Conservation (phyloP, 2,797 vertebrate genomes). For the Pseudochirops cupreus region DNA sequence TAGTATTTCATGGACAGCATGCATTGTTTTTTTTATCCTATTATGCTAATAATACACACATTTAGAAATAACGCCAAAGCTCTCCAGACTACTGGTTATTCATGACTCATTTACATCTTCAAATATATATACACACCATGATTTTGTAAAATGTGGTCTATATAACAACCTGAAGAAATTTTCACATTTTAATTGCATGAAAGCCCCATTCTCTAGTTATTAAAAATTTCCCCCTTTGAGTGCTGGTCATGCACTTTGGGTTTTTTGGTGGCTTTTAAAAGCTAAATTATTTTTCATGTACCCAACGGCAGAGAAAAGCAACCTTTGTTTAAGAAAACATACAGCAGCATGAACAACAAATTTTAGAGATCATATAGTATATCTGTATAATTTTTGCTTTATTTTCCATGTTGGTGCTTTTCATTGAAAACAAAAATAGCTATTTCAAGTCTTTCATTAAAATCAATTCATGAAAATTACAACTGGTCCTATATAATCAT, state of each 20-base stretch:
- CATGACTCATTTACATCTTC: constrained; percentile 52
- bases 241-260: constrained; percentile 27
- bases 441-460: constrained; percentile 54
- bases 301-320: constrained; percentile 36
- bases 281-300: constrained; percentile 17
- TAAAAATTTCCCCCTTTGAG: constrained; percentile 15
- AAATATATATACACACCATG: constrained; percentile 17
- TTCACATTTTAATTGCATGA: constrained; percentile 48
- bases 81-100: constrained; percentile 56
- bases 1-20: constrained; percentile 10
- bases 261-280: neutral
- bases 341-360: constrained; percentile 25
- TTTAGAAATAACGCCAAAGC: constrained; percentile 55
- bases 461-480: constrained; percentile 35
- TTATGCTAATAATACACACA: constrained; percentile 18
- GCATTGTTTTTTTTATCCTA: neutral
- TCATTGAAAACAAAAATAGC: constrained; percentile 56
- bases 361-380: constrained; percentile 55
- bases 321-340: constrained; percentile 32
- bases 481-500: constrained; percentile 26
- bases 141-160: constrained; percentile 46
- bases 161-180: constrained; percentile 46
- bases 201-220: neutral
- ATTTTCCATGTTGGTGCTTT: constrained; percentile 18
- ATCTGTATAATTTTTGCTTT: constrained; percentile 44